Evolutionary conservation across 2,888 invertebrate genomes (phyloP).

Genomic region (Lingula anatina): DNA sequence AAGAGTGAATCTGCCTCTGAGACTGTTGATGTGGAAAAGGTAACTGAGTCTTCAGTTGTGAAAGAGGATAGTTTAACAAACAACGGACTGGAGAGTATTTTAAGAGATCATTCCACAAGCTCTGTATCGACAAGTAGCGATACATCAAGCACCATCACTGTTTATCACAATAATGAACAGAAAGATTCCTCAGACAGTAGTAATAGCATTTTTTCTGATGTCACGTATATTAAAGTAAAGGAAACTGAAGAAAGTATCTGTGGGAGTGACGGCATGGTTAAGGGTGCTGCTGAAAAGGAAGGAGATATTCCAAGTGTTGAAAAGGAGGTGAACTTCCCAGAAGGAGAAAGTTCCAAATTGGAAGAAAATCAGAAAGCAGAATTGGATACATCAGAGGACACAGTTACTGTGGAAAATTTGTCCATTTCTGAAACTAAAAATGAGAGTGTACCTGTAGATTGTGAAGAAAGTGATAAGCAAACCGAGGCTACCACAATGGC

Average conservation of each 20-base stretch:
- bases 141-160: too few species aligned
- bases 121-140: too few species aligned
- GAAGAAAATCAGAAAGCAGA: neutral
- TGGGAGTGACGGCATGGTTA: neutral
- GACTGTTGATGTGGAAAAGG: conserved; percentile 24
- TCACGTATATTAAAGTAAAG: too few species aligned
- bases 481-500: neutral
- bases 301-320: neutral
- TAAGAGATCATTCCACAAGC: too few species aligned
- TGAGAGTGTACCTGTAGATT: neutral
- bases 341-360: neutral
- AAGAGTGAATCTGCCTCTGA: neutral
- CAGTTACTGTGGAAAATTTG: neutral
- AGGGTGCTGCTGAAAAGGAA: neutral
- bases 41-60: neutral
- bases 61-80: neutral
- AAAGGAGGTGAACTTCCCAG: neutral
- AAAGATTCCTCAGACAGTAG: too few species aligned
- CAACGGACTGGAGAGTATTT: too few species aligned
- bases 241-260: neutral
- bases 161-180: too few species aligned
- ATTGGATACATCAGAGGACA: neutral
- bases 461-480: neutral
- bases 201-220: too few species aligned
- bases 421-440: neutral